These are phyloP conservation scores for Neosalanx taihuensis DNA, from an alignment of 2,797 vertebrate genomes.

Conservation along the genomic window DNA sequence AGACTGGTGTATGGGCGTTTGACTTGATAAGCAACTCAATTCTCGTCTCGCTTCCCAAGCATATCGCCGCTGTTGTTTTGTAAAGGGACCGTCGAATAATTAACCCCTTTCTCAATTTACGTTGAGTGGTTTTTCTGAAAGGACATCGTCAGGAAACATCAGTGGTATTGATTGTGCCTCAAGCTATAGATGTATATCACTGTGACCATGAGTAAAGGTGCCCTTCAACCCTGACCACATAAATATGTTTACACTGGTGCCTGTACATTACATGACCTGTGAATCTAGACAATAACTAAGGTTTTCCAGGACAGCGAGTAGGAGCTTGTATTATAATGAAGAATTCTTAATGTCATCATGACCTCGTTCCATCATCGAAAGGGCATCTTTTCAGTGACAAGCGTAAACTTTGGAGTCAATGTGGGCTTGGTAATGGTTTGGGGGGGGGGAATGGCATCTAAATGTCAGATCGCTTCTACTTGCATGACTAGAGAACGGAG, in stretches of 20 bases:
- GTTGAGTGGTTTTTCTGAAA: constrained; percentile 58
- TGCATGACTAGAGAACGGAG: constrained; percentile 12
- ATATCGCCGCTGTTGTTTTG: too few species aligned
- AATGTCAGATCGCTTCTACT: constrained; percentile 58
- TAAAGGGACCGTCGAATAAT: constrained; percentile 25
- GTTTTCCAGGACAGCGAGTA: constrained; percentile 16
- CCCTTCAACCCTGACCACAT: constrained; percentile 18
- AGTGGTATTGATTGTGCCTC: constrained; percentile 60
- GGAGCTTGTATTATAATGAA: constrained; percentile 19
- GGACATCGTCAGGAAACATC: constrained; percentile 51
- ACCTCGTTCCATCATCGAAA: constrained; percentile 42
- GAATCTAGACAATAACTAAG: background rate
- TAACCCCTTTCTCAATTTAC: constrained; percentile 51
- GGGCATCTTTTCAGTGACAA: constrained; percentile 47
- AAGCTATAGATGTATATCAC: constrained; percentile 49
- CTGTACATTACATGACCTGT: constrained; percentile 14
- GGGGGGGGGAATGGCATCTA: constrained; percentile 57
- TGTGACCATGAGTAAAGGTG: constrained; percentile 31
- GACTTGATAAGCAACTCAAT: background rate
- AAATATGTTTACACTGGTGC: constrained; percentile 9
- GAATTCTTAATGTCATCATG: constrained; percentile 19
- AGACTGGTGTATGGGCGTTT: background rate
- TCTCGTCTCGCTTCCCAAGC: background rate
- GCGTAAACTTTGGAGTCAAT: constrained; percentile 39
- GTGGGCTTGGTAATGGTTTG: constrained; percentile 21